A percentile compares a stretch with the other conserved stretches of the same genome.
phyloP scores from a whole-genome alignment of 2,113 vertebrate species.

The Cepphus grylle region DNA sequence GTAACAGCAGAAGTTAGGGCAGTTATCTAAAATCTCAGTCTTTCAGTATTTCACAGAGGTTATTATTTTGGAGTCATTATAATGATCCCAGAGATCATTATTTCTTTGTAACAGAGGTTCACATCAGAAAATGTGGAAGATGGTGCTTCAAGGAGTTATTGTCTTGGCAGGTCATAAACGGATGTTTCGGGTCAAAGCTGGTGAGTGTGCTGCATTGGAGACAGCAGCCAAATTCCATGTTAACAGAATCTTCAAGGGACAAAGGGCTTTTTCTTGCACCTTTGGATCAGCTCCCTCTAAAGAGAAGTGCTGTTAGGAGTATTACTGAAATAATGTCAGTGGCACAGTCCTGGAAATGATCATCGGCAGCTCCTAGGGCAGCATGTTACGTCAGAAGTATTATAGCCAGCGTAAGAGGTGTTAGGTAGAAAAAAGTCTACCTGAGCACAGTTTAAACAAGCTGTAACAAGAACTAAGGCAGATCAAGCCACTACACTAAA shows the following conservation, averaged over 20 bases:
- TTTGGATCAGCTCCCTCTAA: not conserved
- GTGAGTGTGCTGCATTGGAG: not conserved
- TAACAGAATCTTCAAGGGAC: not conserved
- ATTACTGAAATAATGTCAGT: not conserved
- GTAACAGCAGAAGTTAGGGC: not conserved
- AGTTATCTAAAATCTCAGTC: not conserved
- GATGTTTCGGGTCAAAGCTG: not conserved
- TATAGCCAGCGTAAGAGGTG: not conserved
- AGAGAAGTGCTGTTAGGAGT: not conserved
- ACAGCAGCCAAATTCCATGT: not conserved
- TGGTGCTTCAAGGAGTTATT: not conserved
- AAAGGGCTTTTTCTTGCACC: not conserved
- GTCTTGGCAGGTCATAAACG: not conserved
- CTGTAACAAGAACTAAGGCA: not conserved
- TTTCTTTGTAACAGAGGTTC: not conserved
- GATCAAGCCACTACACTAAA: not conserved
- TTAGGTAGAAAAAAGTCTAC: not conserved
- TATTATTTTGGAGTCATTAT: not conserved
- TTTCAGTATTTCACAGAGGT: not conserved
- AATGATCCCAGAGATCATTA: not conserved
- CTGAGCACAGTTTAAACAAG: conserved; percentile 1
- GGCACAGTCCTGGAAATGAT: not conserved
- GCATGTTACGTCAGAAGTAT: not conserved
- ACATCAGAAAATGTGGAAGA: not conserved
- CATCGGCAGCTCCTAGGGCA: not conserved